Evolutionary conservation across 2,888 invertebrate genomes (phyloP).

Genomic region (Tribolium freemani): DNA sequence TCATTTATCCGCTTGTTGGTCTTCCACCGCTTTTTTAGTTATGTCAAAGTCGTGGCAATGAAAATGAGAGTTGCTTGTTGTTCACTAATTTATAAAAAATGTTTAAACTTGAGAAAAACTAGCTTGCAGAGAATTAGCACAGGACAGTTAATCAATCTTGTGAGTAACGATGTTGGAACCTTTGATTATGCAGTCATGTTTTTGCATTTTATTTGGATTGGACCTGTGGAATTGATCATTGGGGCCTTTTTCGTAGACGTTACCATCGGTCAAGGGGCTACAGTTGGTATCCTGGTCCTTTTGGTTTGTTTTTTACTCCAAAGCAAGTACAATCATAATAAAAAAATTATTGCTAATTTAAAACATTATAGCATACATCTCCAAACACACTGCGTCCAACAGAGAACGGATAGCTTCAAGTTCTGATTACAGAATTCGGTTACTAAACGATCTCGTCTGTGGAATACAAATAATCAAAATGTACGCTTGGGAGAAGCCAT

Average conservation of each 20-base stretch:
- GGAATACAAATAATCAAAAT: conserved; percentile 20
- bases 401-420: neutral
- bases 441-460: conserved; percentile 8
- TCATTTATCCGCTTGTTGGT: neutral
- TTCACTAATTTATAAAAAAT: neutral
- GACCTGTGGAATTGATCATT: neutral
- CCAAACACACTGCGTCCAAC: neutral
- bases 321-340: neutral
- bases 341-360: no score
- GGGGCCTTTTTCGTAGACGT: neutral
- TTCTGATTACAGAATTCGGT: conserved; percentile 14
- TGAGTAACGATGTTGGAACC: conserved; percentile 3
- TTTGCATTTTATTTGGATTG: conserved; percentile 15
- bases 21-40: neutral
- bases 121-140: neutral
- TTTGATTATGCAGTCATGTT: neutral
- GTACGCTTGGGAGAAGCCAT: conserved; percentile 24
- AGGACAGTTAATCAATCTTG: conserved; percentile 10
- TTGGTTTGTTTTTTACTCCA: neutral
- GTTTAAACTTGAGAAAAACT: neutral
- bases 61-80: conserved; percentile 8
- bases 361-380: neutral
- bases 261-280: neutral
- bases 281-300: neutral
- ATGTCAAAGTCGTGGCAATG: neutral